These are phyloP conservation scores for Campoletis raptor DNA, from an alignment of 2,888 invertebrate species.

Conservation along the genomic window DNA sequence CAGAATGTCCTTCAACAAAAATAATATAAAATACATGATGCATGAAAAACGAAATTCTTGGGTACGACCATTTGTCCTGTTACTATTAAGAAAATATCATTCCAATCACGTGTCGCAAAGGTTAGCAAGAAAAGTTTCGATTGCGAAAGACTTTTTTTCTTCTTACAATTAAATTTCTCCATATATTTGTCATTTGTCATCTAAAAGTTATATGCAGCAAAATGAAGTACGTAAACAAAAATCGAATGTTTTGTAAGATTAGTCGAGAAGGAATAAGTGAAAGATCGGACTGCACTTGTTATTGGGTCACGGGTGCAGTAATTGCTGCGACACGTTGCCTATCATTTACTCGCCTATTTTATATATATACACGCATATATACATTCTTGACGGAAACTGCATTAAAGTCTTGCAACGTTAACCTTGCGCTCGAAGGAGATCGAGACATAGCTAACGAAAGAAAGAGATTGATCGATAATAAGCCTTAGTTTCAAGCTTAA, in stretches of 20 bases:
- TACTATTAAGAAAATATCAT: too few species aligned
- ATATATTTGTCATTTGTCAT: background rate
- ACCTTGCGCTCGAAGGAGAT: conserved; percentile 69
- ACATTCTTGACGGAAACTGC: conserved; percentile 9
- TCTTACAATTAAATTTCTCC: background rate
- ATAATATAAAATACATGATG: background rate
- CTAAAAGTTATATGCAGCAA: background rate
- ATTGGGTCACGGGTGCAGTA: conserved; percentile 70
- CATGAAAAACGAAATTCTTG: background rate
- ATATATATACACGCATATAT: too few species aligned
- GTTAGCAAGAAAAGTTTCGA: background rate
- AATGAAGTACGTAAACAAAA: background rate
- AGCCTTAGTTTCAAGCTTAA: conserved; percentile 4
- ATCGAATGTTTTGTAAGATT: background rate
- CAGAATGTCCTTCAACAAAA: background rate
- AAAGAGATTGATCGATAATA: conserved; percentile 36
- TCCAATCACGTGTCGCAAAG: background rate
- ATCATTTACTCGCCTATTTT: conserved; percentile 4
- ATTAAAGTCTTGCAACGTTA: conserved; percentile 52
- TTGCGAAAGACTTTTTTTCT: background rate
- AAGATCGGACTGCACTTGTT: conserved; percentile 61
- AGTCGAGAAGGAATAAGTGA: conserved; percentile 36
- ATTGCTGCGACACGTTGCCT: conserved; percentile 54
- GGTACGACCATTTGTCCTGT: background rate
- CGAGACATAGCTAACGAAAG: conserved; percentile 41